Conservation (phyloP, 2,113 vertebrate genomes). For the Labeo catla region DNA sequence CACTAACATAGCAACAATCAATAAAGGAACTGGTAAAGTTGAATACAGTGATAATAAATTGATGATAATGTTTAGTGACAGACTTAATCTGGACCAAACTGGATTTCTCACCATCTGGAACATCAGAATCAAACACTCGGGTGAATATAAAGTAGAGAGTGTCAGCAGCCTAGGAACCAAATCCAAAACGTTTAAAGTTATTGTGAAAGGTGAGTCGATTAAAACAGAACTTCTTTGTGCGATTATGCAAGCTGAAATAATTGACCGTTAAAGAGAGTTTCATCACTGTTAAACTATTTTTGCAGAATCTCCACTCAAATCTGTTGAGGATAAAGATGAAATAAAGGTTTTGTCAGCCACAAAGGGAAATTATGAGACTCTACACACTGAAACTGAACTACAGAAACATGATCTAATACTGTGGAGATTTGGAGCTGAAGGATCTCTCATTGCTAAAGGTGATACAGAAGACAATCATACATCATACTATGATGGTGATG, state of each 20-base stretch:
- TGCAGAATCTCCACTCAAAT: no score
- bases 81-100: neutral
- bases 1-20: neutral
- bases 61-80: neutral
- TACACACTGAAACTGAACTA: neutral
- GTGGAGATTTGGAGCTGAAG: constrained; percentile 2
- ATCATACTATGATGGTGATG: neutral
- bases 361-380: neutral
- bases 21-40: neutral
- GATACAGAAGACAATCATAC: neutral
- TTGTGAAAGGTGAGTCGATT: no score
- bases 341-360: neutral
- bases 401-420: neutral
- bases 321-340: constrained; percentile 1
- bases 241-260: no score
- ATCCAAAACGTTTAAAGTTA: no score
- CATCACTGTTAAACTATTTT: no score
- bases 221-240: no score
- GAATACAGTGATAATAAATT: neutral
- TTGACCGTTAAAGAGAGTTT: no score
- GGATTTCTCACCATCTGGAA: no score
- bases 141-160: no score
- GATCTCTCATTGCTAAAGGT: neutral
- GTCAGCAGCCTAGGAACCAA: no score
- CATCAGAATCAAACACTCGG: no score